phyloP scores from a whole-genome alignment of 2,888 invertebrate species.

The Macrosoma leucophasiata region DNA sequence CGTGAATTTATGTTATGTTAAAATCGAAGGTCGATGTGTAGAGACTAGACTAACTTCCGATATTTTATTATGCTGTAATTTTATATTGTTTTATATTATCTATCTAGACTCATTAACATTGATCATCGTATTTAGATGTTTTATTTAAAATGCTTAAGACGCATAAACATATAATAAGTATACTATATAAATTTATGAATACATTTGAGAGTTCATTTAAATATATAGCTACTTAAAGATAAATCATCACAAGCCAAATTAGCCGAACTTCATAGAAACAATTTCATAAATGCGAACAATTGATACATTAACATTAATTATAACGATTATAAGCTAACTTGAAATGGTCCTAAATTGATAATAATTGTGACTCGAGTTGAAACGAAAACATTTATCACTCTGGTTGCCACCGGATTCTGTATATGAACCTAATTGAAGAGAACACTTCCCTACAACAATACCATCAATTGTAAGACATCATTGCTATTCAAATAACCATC shows the following conservation, averaged over 20 bases:
- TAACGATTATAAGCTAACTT: too few species aligned
- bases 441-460: constrained; percentile 28
- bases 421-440: constrained; percentile 34
- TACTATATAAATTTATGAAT: too few species aligned
- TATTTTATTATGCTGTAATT: constrained; percentile 13
- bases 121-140: too few species aligned
- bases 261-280: too few species aligned
- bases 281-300: too few species aligned
- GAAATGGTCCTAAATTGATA: too few species aligned
- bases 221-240: too few species aligned
- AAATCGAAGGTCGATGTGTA: constrained; percentile 47
- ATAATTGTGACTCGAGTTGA: constrained; percentile 9
- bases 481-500: constrained; percentile 12
- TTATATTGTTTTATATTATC: constrained; percentile 1
- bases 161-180: too few species aligned
- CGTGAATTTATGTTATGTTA: constrained; percentile 42
- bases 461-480: constrained; percentile 24
- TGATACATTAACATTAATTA: too few species aligned
- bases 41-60: constrained; percentile 43
- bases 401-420: constrained; percentile 30
- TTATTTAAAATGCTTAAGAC: too few species aligned
- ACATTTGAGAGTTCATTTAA: too few species aligned
- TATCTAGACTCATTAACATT: constrained; percentile 1
- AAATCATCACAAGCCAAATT: too few species aligned
- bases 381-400: constrained; percentile 24